These are phyloP conservation scores for Osmerus eperlanus DNA, from an alignment of 2,113 vertebrate genomes.

Conservation along the genomic window DNA sequence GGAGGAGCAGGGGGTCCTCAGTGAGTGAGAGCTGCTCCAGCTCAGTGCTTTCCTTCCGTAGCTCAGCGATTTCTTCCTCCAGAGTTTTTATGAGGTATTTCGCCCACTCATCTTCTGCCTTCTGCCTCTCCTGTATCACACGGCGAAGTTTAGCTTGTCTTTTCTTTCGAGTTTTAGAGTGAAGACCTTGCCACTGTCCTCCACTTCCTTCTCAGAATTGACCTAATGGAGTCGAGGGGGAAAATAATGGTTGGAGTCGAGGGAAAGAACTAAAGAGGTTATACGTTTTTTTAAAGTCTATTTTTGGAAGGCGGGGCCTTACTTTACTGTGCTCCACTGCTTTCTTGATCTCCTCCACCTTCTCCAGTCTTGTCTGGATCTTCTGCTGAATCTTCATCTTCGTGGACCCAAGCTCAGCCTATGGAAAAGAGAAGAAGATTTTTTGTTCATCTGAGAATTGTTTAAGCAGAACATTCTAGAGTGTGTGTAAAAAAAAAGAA, in stretches of 20 bases:
- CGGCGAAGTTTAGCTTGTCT: conserved; percentile 20
- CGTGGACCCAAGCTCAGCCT: conserved; percentile 43
- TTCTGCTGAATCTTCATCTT: conserved; percentile 33
- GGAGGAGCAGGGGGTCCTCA: conserved; percentile 42
- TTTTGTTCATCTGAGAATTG: background rate
- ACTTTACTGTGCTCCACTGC: conserved; percentile 32
- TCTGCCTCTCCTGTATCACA: conserved; percentile 35
- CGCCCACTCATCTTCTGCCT: conserved; percentile 20
- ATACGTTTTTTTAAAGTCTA: conserved; percentile 33
- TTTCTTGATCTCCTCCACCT: conserved; percentile 40
- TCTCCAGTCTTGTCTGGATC: conserved; percentile 44
- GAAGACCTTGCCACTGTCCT: conserved; percentile 13
- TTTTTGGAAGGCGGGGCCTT: conserved; percentile 37
- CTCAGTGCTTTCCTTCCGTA: conserved; percentile 27
- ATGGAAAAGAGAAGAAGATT: conserved; percentile 45
- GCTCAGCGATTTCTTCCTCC: conserved; percentile 30
- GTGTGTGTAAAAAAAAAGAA: background rate
- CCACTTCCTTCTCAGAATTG: conserved; percentile 24
- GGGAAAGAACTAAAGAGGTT: too few relatives aligned
- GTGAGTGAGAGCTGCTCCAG: conserved; percentile 49
- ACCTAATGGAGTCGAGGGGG: conserved; percentile 17
- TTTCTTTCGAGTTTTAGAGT: conserved; percentile 13
- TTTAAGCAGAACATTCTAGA: background rate
- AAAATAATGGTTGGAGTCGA: too few relatives aligned
- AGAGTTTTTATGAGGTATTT: conserved; percentile 21